Percentiles rank a stretch among this genome's conserved stretches.
Evolutionary conservation across 1,140 invertebrate species (phyloP).

Genomic region (Cherax quadricarinatus): DNA sequence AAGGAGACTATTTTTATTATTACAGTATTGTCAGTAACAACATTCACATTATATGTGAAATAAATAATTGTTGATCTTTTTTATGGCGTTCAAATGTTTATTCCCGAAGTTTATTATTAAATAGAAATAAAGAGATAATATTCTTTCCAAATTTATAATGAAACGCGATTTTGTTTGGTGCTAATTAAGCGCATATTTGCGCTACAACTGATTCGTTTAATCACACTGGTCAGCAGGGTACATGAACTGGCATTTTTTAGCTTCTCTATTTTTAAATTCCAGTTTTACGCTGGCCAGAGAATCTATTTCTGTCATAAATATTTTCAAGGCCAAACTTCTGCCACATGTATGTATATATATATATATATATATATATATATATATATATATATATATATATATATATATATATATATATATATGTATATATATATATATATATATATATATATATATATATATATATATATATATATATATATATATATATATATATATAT

Average conservation of each 20-base stretch:
- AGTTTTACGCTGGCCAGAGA: not conserved
- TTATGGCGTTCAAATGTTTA: no score
- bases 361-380: conserved; percentile 44
- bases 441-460: not conserved
- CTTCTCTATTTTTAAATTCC: not conserved
- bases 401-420: conserved; percentile 40
- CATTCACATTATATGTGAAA: no score
- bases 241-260: not conserved
- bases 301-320: not conserved
- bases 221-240: not conserved
- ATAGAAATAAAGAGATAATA: not conserved
- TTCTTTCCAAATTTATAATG: not conserved
- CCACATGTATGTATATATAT: conserved; percentile 6
- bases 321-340: not conserved
- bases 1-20: no score
- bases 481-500: conserved; percentile 31
- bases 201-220: not conserved
- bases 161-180: not conserved
- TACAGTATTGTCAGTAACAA: no score
- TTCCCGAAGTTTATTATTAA: no score
- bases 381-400: conserved; percentile 46
- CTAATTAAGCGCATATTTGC: not conserved
- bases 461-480: conserved; percentile 18
- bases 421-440: conserved; percentile 30
- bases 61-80: no score